Conservation (phyloP, 2,113 vertebrate genomes). For the Sebastes schlegelii region DNA sequence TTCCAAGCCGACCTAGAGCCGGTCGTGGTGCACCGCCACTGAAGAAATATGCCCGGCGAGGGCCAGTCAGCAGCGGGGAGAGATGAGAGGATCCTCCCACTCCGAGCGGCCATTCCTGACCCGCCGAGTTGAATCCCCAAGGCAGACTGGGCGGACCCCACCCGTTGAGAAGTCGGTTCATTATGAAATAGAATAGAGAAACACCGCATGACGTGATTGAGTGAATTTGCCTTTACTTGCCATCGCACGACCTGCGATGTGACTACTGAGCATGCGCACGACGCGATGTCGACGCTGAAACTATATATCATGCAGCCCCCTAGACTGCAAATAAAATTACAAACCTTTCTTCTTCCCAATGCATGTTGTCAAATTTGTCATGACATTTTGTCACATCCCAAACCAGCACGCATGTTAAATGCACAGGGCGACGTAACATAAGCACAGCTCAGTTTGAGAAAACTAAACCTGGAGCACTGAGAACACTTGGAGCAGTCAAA, state of each 20-base stretch:
- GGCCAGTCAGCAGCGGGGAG: no score
- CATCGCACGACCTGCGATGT: no score
- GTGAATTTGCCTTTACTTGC: not conserved
- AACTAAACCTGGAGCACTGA: slow-evolving; percentile 22
- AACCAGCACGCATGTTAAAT: not conserved
- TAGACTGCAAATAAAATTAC: not conserved
- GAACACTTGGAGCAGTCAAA: slow-evolving; percentile 56
- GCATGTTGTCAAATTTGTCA: not conserved
- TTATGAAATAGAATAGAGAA: not conserved
- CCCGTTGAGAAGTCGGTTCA: not conserved
- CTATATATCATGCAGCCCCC: not conserved
- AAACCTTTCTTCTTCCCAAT: no score
- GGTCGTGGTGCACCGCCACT: no score
- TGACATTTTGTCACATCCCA: not conserved
- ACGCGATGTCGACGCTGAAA: not conserved
- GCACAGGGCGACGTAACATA: not conserved
- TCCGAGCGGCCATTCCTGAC: no score
- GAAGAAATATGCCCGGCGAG: no score
- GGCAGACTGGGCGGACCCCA: no score
- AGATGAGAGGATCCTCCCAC: no score
- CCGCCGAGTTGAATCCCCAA: no score
- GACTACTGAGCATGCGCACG: no score
- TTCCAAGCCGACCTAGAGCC: no score
- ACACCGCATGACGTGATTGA: not conserved
- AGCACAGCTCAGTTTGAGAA: slow-evolving; percentile 9